These are phyloP conservation scores for Drosophila quasianomalipes DNA, from an alignment of 2,888 invertebrate species.

Conservation along the genomic window DNA sequence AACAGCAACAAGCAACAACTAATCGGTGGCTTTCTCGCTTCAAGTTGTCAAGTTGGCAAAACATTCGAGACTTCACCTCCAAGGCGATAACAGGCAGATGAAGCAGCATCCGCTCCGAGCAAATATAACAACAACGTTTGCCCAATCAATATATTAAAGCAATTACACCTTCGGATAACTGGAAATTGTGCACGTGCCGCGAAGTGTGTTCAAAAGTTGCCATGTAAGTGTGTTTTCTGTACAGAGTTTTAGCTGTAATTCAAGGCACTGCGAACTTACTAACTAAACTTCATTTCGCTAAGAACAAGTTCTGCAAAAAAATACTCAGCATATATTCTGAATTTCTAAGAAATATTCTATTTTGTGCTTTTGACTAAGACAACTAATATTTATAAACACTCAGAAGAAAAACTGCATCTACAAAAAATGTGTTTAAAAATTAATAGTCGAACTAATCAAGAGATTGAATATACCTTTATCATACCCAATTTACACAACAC, in stretches of 20 bases:
- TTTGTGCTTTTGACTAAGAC: not conserved
- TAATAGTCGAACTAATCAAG: not conserved
- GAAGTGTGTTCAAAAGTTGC: conserved; percentile 12
- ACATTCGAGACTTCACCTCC: conserved; percentile 31
- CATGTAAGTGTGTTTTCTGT: conserved; percentile 39
- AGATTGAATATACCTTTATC: not conserved
- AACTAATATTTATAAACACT: not conserved
- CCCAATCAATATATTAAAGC: conserved; percentile 51
- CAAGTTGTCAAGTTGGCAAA: conserved; percentile 13
- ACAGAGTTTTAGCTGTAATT: conserved; percentile 8
- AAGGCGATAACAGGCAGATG: conserved; percentile 47
- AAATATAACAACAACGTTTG: conserved; percentile 33
- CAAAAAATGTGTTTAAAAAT: not conserved
- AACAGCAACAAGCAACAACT: conserved; percentile 23
- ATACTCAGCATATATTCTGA: not conserved
- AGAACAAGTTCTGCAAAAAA: not conserved
- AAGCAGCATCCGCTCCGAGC: conserved; percentile 9
- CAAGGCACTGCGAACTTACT: not conserved
- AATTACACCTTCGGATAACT: conserved; percentile 11
- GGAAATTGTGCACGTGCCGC: conserved; percentile 17
- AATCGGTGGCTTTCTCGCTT: conserved; percentile 3
- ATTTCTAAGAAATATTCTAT: not conserved
- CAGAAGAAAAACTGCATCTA: not conserved
- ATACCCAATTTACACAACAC: not conserved
- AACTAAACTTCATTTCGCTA: not conserved